Percentiles rank a stretch among this genome's conserved stretches.
phyloP scores from a whole-genome alignment of 1,140 invertebrate species.

The Lucilia cuprina region DNA sequence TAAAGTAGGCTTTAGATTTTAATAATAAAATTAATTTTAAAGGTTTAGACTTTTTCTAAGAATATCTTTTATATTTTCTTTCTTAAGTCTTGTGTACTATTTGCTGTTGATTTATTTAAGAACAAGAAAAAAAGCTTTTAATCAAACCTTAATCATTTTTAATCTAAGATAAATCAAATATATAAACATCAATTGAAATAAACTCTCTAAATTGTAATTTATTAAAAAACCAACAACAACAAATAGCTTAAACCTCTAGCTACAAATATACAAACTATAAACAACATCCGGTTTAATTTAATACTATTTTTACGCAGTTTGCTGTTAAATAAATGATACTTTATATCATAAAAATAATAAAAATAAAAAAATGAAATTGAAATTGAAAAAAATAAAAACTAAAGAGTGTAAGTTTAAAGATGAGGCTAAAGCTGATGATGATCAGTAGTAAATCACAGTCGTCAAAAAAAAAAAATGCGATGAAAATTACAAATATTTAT shows the following conservation, averaged over 20 bases:
- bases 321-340: slow-evolving; percentile 7
- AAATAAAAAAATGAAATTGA: neutral
- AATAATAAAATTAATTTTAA: neutral
- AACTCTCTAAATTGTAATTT: neutral
- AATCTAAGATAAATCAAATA: neutral
- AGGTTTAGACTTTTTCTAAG: too few relatives aligned
- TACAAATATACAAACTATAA: slow-evolving; percentile 11
- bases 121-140: neutral
- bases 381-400: slow-evolving; percentile 15
- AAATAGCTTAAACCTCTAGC: slow-evolving; percentile 8
- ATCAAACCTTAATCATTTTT: neutral
- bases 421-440: slow-evolving; percentile 17
- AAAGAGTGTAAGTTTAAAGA: slow-evolving; percentile 30
- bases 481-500: slow-evolving; percentile 22
- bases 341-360: neutral
- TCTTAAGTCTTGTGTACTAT: too few relatives aligned
- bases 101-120: too few relatives aligned
- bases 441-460: neutral
- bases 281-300: slow-evolving; percentile 41
- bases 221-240: neutral
- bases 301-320: slow-evolving; percentile 19
- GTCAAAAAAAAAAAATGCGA: neutral
- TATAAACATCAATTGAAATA: neutral
- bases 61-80: too few relatives aligned
- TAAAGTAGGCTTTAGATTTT: neutral